These are phyloP conservation scores for Corythaeola cristata DNA, from an alignment of 2,113 vertebrate species.

Conservation along the genomic window DNA sequence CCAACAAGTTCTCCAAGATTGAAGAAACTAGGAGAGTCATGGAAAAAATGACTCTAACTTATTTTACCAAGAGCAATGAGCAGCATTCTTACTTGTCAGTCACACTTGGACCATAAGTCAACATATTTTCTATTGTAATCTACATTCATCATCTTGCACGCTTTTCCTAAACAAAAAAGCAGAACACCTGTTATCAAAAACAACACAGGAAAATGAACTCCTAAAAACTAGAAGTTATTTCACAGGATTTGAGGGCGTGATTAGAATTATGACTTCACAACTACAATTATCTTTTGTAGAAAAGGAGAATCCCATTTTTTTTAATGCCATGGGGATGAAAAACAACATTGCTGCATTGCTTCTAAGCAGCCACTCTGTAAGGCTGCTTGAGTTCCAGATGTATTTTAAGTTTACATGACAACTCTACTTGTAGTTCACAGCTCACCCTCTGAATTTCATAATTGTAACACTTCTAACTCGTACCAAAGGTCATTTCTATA, in stretches of 20 bases:
- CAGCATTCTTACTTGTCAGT: neutral
- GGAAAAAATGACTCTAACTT: accelerated
- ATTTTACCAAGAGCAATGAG: neutral
- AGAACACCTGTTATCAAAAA: neutral
- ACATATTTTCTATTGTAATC: accelerated
- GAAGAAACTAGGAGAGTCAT: neutral
- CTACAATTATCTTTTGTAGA: neutral
- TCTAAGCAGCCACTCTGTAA: too few species aligned
- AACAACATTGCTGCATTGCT: neutral
- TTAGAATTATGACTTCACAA: neutral
- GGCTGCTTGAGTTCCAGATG: neutral
- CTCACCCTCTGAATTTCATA: accelerated
- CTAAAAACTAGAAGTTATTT: neutral
- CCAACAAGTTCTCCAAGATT: neutral
- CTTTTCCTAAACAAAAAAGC: neutral
- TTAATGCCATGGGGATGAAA: neutral
- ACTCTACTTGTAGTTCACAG: neutral
- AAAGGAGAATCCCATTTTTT: neutral
- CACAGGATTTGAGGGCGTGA: neutral
- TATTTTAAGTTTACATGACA: neutral
- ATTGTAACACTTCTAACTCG: neutral
- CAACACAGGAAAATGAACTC: neutral
- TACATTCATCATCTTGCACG: neutral
- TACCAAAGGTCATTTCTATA: neutral
- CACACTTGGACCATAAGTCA: accelerated